Evolutionary conservation across 2,888 invertebrate species (phyloP).

Genomic region (Caenorhabditis afra): DNA sequence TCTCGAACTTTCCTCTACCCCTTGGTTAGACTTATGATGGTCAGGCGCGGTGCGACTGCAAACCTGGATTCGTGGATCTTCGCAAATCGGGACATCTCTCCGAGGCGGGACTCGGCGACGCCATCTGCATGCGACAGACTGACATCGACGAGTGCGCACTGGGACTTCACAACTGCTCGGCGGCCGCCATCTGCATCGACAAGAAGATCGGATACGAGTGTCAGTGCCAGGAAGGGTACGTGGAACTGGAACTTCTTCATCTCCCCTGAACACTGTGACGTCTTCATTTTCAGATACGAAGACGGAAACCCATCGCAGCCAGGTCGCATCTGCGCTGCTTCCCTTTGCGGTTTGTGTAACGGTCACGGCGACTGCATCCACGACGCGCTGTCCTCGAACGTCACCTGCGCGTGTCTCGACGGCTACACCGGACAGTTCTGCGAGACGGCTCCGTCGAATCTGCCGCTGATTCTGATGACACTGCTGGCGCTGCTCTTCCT

Average conservation of each 20-base stretch:
- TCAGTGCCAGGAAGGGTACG: constrained; percentile 70
- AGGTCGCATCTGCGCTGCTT: constrained; percentile 76
- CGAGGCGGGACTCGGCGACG: constrained; percentile 65
- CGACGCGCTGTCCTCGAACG: constrained; percentile 71
- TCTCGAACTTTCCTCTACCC: constrained; percentile 20
- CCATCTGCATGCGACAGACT: constrained; percentile 57
- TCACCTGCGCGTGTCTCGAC: constrained; percentile 76
- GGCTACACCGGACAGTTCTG: constrained; percentile 75
- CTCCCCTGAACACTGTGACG: background rate
- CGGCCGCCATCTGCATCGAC: constrained; percentile 76
- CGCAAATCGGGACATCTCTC: constrained; percentile 66
- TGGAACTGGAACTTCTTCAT: background rate
- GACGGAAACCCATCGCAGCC: constrained; percentile 77
- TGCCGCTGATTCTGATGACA: constrained; percentile 73
- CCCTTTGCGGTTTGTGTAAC: constrained; percentile 76
- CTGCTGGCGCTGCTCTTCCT: constrained; percentile 79
- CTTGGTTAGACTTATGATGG: constrained; percentile 50
- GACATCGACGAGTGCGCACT: constrained; percentile 77
- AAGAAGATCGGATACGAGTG: constrained; percentile 73
- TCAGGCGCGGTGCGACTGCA: constrained; percentile 72
- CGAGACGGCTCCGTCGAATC: constrained; percentile 69
- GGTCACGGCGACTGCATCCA: constrained; percentile 79
- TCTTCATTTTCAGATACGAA: constrained; percentile 61
- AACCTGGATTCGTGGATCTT: constrained; percentile 73
- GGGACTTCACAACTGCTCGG: constrained; percentile 77